phyloP scores from a whole-genome alignment of 2,888 invertebrate genomes.

The Drosophila falleni region DNA sequence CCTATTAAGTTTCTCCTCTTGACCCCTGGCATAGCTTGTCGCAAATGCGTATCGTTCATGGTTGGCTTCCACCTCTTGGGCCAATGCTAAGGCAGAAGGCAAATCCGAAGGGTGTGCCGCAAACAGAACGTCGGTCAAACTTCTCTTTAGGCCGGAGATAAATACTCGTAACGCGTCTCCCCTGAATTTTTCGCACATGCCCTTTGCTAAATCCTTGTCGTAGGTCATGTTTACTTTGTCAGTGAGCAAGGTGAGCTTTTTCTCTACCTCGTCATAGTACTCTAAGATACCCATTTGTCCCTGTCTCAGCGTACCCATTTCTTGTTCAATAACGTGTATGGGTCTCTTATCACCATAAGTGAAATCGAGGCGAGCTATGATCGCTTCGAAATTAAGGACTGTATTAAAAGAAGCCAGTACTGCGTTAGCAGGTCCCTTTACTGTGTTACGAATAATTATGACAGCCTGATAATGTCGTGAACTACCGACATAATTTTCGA shows the following conservation, averaged over 20 bases:
- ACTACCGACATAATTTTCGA: background rate
- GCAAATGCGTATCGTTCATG: too few relatives aligned
- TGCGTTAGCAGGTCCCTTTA: background rate
- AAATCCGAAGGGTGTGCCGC: too few relatives aligned
- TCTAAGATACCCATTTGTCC: background rate
- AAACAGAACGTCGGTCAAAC: too few relatives aligned
- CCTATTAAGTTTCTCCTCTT: too few relatives aligned
- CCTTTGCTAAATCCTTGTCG: background rate
- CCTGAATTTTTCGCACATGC: background rate
- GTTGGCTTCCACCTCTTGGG: too few relatives aligned
- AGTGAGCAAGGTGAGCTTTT: constrained; percentile 8
- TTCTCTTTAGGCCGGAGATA: too few relatives aligned
- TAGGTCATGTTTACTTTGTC: constrained; percentile 9
- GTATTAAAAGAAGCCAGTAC: background rate
- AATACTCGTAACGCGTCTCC: too few relatives aligned
- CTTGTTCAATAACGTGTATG: background rate
- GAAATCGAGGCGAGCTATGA: background rate
- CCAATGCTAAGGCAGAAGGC: too few relatives aligned
- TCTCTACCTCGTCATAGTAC: background rate
- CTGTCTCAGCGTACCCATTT: background rate
- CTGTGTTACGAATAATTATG: background rate
- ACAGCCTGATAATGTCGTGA: background rate
- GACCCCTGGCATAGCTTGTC: too few relatives aligned
- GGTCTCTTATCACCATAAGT: constrained; percentile 1
- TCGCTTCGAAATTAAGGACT: background rate